Evolutionary conservation across 1,140 invertebrate genomes (phyloP).

Genomic region (Agrilus planipennis): DNA sequence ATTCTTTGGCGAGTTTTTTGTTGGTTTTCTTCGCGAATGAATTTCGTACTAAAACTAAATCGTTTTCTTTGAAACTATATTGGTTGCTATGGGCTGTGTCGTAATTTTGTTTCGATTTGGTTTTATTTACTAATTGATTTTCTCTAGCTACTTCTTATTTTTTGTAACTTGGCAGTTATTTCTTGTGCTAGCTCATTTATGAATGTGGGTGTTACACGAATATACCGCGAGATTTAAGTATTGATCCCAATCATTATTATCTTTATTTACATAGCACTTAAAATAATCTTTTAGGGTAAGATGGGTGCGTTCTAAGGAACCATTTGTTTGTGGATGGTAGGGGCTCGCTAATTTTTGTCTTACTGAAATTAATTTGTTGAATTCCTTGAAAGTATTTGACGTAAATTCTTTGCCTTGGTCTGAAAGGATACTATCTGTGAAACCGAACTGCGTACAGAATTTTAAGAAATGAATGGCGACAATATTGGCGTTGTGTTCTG

Average conservation of each 20-base stretch:
- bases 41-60: conserved; percentile 19
- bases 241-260: conserved; percentile 34
- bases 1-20: conserved; percentile 21
- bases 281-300: conserved; percentile 31
- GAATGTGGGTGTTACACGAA: conserved; percentile 35
- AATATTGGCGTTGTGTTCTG: conserved; percentile 16
- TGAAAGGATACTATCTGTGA: conserved; percentile 15
- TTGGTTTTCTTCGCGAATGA: conserved; percentile 17
- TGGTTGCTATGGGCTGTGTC: conserved; percentile 27
- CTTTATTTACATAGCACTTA: conserved; percentile 28
- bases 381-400: conserved; percentile 23
- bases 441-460: conserved; percentile 27
- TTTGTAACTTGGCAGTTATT: too few relatives aligned
- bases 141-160: too few relatives aligned
- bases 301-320: conserved; percentile 31
- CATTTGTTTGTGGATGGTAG: conserved; percentile 34
- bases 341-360: conserved; percentile 28
- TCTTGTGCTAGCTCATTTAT: conserved; percentile 26
- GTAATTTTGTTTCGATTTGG: conserved; percentile 14
- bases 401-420: conserved; percentile 31
- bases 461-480: conserved; percentile 21
- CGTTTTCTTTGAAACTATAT: conserved; percentile 21
- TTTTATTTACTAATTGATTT: conserved; percentile 14
- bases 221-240: conserved; percentile 33
- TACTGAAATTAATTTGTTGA: conserved; percentile 25